A percentile compares a stretch with the other conserved stretches of the same genome.
Conservation (phyloP, 2,797 vertebrate genomes). For the Typhlichthys eigenmanni region DNA sequence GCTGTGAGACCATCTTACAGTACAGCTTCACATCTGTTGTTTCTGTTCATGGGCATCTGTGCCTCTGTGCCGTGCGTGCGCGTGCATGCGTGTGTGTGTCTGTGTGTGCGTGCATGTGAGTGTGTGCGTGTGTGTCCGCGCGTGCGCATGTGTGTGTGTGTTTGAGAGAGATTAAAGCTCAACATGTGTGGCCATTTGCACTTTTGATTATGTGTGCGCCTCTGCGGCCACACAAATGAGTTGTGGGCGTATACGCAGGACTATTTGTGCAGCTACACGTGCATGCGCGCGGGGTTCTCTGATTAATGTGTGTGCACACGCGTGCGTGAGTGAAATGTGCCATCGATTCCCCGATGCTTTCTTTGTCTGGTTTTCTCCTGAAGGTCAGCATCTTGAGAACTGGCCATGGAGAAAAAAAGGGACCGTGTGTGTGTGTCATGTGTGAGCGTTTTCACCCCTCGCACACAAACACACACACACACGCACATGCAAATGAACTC, state of each 20-base stretch:
- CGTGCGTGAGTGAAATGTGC: constrained; percentile 65
- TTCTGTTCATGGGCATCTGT: constrained; percentile 10
- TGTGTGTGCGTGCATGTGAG: constrained; percentile 1
- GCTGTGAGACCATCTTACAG: constrained; percentile 6
- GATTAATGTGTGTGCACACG: constrained; percentile 65
- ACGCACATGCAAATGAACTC: constrained; percentile 43
- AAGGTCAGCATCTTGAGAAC: constrained; percentile 67
- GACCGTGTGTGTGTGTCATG: not conserved
- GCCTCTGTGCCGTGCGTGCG: constrained; percentile 16
- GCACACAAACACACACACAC: constrained; percentile 7
- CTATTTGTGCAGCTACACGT: constrained; percentile 45
- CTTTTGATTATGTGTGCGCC: constrained; percentile 50
- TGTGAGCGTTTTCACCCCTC: not conserved
- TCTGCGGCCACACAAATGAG: not conserved
- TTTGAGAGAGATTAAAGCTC: constrained; percentile 23
- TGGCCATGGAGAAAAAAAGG: constrained; percentile 25
- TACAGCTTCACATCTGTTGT: constrained; percentile 2
- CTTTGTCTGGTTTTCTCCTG: constrained; percentile 58
- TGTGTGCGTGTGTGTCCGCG: not conserved
- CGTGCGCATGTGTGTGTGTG: constrained; percentile 8
- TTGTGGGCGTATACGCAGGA: constrained; percentile 46
- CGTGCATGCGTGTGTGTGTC: not conserved
- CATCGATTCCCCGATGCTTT: constrained; percentile 62
- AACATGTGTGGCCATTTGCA: constrained; percentile 43
- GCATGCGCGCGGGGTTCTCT: constrained; percentile 40